Base-by-base conservation (phyloP, 2,888 invertebrate species). In the Harpalus rufipes region DNA sequence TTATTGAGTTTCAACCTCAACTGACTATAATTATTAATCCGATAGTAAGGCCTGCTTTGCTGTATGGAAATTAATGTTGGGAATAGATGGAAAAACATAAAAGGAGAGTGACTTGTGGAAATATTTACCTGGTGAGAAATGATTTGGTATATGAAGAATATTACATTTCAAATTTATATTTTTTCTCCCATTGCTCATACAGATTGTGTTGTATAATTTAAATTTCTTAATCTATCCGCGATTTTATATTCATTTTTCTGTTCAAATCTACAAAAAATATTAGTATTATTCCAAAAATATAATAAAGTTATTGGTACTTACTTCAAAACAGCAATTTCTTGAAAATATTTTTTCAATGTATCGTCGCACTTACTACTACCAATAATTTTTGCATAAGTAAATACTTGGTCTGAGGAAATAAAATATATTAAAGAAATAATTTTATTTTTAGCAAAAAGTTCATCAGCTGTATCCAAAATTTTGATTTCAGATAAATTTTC, bases 401-500 rank as follows among this genome's bases (percentile, higher is more conserved):
- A 59, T 8, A 74, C 59, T 39, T 59, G 14, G 10, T 74, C 18
- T 4, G 41, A 8, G 8, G 76, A 44, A 3, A 84, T 44, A 63
- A 74, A 76, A 78, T 84, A 44, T 21, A 63, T 21, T 16, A 84
- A 25, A 6, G 61, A 58, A 63, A 84, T 58, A 8, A 84, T 78
- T 61, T 84, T 84, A 51, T 25, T 14, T 32, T 59, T 76, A 4
- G 41, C 78, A 14, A 4, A 14, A 21, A 78, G 18, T 14, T 78
- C 63, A 21, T 78, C 63, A 21, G 21, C 25, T 8, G 76, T 14
- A 12, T 78, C 32, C 7, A 44, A 14, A 12, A 84, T 32, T 63
- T 84, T 78, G 44, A 84, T 84, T 16, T 7, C 12, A 6, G 41
- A 10, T 63, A 84, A 16, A 44, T 84, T 84, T 74, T 61, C 83